A percentile compares a stretch with the other conserved stretches of the same genome.
Evolutionary conservation across 2,888 invertebrate species (phyloP).

Genomic region (Scotopteryx bipunctaria): DNA sequence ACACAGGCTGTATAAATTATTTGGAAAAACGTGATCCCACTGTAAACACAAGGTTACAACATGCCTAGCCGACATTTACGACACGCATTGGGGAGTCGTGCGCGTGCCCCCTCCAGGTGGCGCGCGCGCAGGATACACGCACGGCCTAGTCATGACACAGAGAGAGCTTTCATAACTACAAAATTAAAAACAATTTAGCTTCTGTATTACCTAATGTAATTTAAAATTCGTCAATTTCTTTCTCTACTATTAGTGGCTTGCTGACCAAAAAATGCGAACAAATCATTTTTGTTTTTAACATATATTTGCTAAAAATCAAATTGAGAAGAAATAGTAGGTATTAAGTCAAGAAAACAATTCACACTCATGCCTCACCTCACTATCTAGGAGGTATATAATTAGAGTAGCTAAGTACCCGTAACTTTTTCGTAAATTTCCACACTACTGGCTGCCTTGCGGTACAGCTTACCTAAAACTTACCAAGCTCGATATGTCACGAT

Average conservation of each 20-base stretch:
- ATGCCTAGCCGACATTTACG: conserved; percentile 50
- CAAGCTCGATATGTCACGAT: conserved; percentile 14
- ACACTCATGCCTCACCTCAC: no score
- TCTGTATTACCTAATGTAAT: no score
- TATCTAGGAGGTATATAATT: no score
- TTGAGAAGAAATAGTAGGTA: no score
- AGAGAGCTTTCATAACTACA: not conserved
- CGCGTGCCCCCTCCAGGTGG: conserved; percentile 53
- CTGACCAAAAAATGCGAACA: no score
- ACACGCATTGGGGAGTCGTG: conserved; percentile 65
- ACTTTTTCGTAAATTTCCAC: not conserved
- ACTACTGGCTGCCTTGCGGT: conserved; percentile 16
- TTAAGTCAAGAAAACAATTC: no score
- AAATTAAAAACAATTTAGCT: not conserved
- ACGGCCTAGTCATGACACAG: conserved; percentile 14
- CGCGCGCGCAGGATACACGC: conserved; percentile 72
- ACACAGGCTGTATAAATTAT: conserved; percentile 21
- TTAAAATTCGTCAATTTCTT: no score
- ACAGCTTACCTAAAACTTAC: conserved; percentile 15
- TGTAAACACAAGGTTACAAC: conserved; percentile 52
- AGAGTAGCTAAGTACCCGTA: no score
- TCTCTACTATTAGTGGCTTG: no score
- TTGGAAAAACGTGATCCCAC: conserved; percentile 41
- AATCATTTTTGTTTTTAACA: no score
- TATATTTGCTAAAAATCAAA: no score